These are phyloP conservation scores for Catostomus latipinnis DNA, from an alignment of 2,797 vertebrate species.

Conservation along the genomic window DNA sequence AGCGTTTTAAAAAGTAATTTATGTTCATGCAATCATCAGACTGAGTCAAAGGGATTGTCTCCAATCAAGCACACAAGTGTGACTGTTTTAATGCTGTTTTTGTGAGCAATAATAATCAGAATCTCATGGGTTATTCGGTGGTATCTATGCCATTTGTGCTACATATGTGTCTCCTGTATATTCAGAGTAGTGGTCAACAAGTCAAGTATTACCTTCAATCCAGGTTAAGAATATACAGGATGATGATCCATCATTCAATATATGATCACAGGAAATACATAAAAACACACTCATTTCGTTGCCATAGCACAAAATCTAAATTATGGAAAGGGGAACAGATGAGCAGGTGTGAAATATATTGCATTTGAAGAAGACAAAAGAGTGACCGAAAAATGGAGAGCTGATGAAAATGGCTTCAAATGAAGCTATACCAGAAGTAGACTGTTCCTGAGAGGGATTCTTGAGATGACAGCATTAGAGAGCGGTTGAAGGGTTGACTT, in stretches of 20 bases:
- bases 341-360: background rate
- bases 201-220: background rate
- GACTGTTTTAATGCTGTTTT: background rate
- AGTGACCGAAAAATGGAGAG: background rate
- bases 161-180: background rate
- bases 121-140: background rate
- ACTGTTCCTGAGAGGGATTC: background rate
- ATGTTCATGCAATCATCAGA: background rate
- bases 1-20: background rate
- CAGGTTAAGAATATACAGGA: background rate
- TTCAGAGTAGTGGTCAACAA: background rate
- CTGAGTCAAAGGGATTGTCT: background rate
- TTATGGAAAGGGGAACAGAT: background rate
- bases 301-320: background rate
- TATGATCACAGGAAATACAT: too few relatives aligned
- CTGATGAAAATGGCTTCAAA: background rate
- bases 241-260: too few relatives aligned
- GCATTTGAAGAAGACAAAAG: background rate
- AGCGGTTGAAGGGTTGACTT: background rate
- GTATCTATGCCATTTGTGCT: background rate
- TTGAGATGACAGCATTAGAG: background rate
- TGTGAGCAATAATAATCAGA: slow-evolving; percentile 10
- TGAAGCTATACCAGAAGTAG: background rate
- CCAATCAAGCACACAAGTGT: background rate
- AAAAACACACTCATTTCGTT: too few relatives aligned